phyloP scores from a whole-genome alignment of 2,888 invertebrate species.

The Cheilosia urbana region DNA sequence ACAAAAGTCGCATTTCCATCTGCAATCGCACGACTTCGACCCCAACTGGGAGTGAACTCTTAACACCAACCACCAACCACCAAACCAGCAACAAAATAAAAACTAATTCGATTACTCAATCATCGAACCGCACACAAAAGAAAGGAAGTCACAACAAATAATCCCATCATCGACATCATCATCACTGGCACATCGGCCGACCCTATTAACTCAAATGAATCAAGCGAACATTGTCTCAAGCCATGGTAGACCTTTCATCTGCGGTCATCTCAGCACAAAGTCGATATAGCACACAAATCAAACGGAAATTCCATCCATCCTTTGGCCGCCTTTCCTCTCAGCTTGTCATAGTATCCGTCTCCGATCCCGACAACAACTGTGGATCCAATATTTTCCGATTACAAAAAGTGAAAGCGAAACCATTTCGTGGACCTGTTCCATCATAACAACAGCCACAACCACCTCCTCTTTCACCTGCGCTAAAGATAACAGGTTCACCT shows the following conservation, averaged over 20 bases:
- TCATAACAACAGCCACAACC: slow-evolving; percentile 38
- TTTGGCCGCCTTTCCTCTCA: slow-evolving; percentile 57
- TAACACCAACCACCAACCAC: slow-evolving; percentile 53
- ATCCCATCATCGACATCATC: slow-evolving; percentile 59
- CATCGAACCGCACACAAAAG: slow-evolving; percentile 49
- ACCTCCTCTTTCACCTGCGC: slow-evolving; percentile 54
- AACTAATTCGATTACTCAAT: slow-evolving; percentile 70
- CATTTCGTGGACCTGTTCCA: slow-evolving; percentile 69
- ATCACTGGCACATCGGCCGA: slow-evolving; percentile 64
- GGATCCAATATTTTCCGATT: slow-evolving; percentile 17
- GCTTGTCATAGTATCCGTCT: slow-evolving; percentile 7
- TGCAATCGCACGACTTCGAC: slow-evolving; percentile 62
- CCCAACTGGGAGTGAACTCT: slow-evolving; percentile 59
- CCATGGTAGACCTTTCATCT: slow-evolving; percentile 67
- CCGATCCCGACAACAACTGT: background rate
- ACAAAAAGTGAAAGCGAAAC: slow-evolving; percentile 69
- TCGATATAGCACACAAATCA: slow-evolving; percentile 61
- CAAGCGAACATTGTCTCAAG: slow-evolving; percentile 58
- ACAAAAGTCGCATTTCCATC: slow-evolving; percentile 25
- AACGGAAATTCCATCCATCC: slow-evolving; percentile 55
- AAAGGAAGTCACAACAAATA: slow-evolving; percentile 65
- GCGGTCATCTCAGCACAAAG: slow-evolving; percentile 62
- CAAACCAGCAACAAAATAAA: slow-evolving; percentile 4
- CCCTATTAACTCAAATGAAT: slow-evolving; percentile 72
- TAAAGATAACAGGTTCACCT: slow-evolving; percentile 48